A percentile compares a stretch with the other conserved stretches of the same genome.
These are phyloP conservation scores for Picathartes gymnocephalus DNA, from an alignment of 2,113 vertebrate genomes.

Conservation along the genomic window DNA sequence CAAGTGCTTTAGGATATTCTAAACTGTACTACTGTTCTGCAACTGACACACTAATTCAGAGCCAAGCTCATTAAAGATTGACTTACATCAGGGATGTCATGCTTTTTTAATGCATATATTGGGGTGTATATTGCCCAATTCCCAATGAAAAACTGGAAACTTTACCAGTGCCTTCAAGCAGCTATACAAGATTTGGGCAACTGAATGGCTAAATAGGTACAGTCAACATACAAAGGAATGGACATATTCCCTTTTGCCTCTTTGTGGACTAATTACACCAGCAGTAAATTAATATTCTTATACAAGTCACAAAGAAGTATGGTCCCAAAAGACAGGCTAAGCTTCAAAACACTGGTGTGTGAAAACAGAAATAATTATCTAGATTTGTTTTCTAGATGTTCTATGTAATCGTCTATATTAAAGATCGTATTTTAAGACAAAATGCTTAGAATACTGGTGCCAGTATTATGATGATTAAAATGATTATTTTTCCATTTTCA, in stretches of 20 bases:
- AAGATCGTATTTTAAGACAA: background rate
- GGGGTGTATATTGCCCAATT: background rate
- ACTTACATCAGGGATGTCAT: background rate
- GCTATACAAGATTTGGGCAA: background rate
- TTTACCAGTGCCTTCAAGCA: background rate
- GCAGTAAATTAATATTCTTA: background rate
- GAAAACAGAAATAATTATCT: background rate
- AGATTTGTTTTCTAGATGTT: background rate
- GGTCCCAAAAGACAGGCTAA: background rate
- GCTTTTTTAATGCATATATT: slow-evolving; percentile 48
- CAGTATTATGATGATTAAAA: background rate
- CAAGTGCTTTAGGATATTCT: slow-evolving; percentile 1
- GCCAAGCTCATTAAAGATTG: slow-evolving; percentile 55
- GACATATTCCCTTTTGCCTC: background rate
- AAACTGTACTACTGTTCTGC: background rate
- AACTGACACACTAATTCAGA: slow-evolving; percentile 12
- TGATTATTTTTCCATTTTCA: background rate
- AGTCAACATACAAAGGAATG: background rate
- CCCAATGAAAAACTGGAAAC: slow-evolving; percentile 33
- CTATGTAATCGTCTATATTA: background rate
- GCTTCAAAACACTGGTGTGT: background rate
- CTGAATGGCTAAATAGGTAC: background rate
- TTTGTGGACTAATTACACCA: background rate
- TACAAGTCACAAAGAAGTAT: background rate
- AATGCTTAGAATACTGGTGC: background rate